Base-by-base conservation (phyloP, 2,888 invertebrate species). In the Boloria selene region DNA sequence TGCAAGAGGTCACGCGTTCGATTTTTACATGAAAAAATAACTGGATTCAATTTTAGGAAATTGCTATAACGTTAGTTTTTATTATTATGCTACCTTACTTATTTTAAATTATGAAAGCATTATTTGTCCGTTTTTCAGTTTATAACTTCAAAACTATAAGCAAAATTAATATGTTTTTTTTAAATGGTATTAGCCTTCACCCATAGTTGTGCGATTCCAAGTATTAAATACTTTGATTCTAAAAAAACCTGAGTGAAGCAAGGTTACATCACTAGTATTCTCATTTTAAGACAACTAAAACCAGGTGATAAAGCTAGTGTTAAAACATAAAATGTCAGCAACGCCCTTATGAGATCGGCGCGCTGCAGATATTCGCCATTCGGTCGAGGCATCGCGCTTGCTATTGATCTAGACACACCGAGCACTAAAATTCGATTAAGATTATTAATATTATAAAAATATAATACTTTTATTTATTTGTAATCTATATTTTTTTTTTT, bases 321-420 rank as follows among this genome's bases (percentile, higher is more conserved):
- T 16, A 6, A 52, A 10, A 56, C 22, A 50, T 45, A 47, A 77
- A 77, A 75, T 74, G 44, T 74, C 84, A 83, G 78, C 72, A 75
- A 67, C 77, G 64, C 67, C 68, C 74, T 73, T 81, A 73, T 69
- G 51, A 51, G 52, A 63, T 64, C 47, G 47, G 26, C 79, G 74
- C 74, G 75, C 70, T 72, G 76, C 74, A 79, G 81, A 83, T 82
- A 82, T 79, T 82, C 56, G 81, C 82, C 76, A 74, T 81, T 81
- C 82, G 77, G 77, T 72, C 75, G 77, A 75, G 78, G 77, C 79
- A 77, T 79, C 77, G 74, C 59, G 68, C 72, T 61, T 56, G 56
- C 56, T 62, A 64, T 68, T 68, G 64, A 64, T 64, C 60, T 66
- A 47, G 73, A 58, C 70, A 80, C 78, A 79, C 79, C 59, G 71